Base-by-base conservation (phyloP, 2,888 invertebrate genomes). In the Gymnosoma rotundatum region DNA sequence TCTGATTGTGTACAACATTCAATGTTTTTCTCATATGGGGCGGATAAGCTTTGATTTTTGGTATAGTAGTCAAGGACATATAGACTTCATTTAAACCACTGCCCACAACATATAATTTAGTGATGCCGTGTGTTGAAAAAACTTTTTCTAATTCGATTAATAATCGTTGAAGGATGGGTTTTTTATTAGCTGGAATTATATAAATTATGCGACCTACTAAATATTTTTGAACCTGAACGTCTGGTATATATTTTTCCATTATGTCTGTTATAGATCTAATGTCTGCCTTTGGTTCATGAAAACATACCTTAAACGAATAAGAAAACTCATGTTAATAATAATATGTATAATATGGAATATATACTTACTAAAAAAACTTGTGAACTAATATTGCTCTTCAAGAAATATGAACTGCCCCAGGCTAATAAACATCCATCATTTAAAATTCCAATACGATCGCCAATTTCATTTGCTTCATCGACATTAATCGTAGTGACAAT, bases 381-480 rank as follows among this genome's bases (percentile, higher is more conserved):
- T 54, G 95, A 95, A 45, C 96, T 97, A 90, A 96, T 97, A 91
- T 95, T 95, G 85, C 95, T 95, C 90, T 97, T 97, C 63, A 97
- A 93, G 89, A 95, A 97, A 89, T 95, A 95, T 5, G 96, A 95
- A 0, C 96, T 95, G 6, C 97, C 97, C 86, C 95, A 95, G 88
- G 97, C 97, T 88, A 96, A 95, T 56, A 97, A 92, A 14, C n/a
- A 56, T 14, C 94, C 93, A 78, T 94, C 94, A 2, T 96, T 95
- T 95, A 97, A 95, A 73, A 97, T 96, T n/a, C 96, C 97, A 83
- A 97, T 96, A 66, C 97, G 93, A 92, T 97, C 97, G 0, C 96
- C 97, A 2, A 97, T 93, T 75, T 95, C 93, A 90, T 97, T 97
- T 2, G 97, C 97, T 92, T 97, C 97, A 89, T 97, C 97, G 95